Evolutionary conservation across 2,113 vertebrate species (phyloP).

Genomic region (Catagonus wagneri): DNA sequence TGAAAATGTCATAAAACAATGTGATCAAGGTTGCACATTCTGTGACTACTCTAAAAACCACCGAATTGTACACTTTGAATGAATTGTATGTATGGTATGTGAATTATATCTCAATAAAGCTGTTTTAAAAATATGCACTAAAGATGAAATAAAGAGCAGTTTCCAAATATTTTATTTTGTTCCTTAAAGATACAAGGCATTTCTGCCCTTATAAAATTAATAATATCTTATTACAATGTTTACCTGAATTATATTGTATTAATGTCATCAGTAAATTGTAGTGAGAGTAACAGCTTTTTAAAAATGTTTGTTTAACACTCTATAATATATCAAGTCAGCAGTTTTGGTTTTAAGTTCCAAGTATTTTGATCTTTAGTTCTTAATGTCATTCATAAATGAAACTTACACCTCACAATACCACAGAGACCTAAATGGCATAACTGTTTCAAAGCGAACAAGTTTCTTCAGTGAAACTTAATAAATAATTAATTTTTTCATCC

Average conservation of each 20-base stretch:
- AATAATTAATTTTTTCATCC: background rate
- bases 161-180: background rate
- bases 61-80: background rate
- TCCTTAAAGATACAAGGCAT: background rate
- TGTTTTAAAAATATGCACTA: background rate
- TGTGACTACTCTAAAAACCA: background rate
- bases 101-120: background rate
- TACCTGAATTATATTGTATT: background rate
- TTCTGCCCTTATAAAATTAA: background rate
- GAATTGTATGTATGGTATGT: background rate
- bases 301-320: background rate
- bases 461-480: background rate
- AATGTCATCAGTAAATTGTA: background rate
- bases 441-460: background rate
- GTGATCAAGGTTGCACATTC: background rate
- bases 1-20: background rate
- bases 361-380: background rate
- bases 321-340: background rate
- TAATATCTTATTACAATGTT: background rate
- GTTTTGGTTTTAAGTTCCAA: background rate
- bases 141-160: background rate
- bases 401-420: background rate
- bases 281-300: background rate
- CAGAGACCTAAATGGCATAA: background rate
- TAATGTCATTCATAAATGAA: background rate